Base-by-base conservation (phyloP, 2,888 invertebrate species). In the Watsonalla cultraria region DNA sequence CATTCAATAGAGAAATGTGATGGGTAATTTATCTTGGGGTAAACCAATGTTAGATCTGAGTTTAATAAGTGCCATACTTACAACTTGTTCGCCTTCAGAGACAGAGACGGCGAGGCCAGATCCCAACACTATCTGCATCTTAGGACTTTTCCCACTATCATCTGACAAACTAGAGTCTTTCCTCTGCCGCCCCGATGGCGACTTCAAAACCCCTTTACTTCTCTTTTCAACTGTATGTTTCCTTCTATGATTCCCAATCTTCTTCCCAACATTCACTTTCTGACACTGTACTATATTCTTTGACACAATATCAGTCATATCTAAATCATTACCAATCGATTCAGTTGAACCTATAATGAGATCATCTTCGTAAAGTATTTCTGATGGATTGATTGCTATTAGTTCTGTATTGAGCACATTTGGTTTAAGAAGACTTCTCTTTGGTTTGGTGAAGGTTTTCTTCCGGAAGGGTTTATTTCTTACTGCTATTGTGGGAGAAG, bases 41-140 rank as follows among this genome's bases (percentile, higher is more conserved):
- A n/a, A 11, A 24, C 33, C 48, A 51, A 13, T n/a, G n/a, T n/a
- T n/a, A n/a, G n/a, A n/a, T 4, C 24, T 24, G 24, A 24, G 1
- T 11, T 33, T 24, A 46, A 52, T 24, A 53, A 24, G 8, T 37
- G 7, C 8, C 1, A 11, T 47, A 71, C 86, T 83, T 71, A 92
- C 92, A 68, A 92, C 90, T 91, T 92, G 88, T 75, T 93, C 93
- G 7, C 93, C 93, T 72, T 92, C 91, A 53, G 92, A 92, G 11
- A 93, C 79, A 1, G 92, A 91, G 51, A 93, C 80, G n/a, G 91
- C 84, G 54, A 88, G 83, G 24, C 92, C 92, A 13, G 90, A 91
- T 0, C 92, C 91, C 14, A 92, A 84, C 2, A 92, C 84, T 59
- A 91, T 87, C 58, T 90, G 91, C 83, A 91, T 78, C 61, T 88